Evolutionary conservation across 2,888 invertebrate species (phyloP).

Genomic region (Meandrusa payeni): DNA sequence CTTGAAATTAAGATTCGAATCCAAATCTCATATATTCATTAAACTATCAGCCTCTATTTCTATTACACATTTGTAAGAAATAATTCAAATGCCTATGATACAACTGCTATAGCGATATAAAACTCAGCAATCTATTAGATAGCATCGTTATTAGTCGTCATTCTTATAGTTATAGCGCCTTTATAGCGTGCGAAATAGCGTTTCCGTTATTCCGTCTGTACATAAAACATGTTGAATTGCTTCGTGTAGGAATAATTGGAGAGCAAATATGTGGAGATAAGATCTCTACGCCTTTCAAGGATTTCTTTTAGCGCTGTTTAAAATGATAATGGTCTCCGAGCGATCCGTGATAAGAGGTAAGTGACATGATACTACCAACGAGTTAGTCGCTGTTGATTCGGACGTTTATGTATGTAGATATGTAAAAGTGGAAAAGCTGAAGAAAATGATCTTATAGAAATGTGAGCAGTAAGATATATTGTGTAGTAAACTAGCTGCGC

Average conservation of each 20-base stretch:
- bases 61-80: neutral
- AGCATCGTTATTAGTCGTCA: slow-evolving; percentile 15
- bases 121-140: slow-evolving; percentile 17
- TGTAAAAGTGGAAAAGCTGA: too few relatives aligned
- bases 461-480: too few relatives aligned
- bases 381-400: too few relatives aligned
- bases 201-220: slow-evolving; percentile 10
- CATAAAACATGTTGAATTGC: slow-evolving; percentile 21
- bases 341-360: too few relatives aligned
- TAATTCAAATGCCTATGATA: neutral
- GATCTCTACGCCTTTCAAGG: slow-evolving; percentile 6
- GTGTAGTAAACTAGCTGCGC: too few relatives aligned
- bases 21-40: too few relatives aligned
- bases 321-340: too few relatives aligned
- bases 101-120: slow-evolving; percentile 1
- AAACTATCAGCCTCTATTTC: neutral
- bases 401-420: too few relatives aligned
- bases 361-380: too few relatives aligned
- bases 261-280: slow-evolving; percentile 13
- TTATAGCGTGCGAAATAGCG: slow-evolving; percentile 21
- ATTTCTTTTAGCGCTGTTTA: slow-evolving; percentile 14
- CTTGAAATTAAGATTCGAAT: too few relatives aligned
- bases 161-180: slow-evolving; percentile 16
- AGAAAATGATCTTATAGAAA: too few relatives aligned
- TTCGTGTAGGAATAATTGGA: slow-evolving; percentile 18